Evolutionary conservation across 2,113 vertebrate genomes (phyloP), one percentile per base, ranked within the genome.

Genomic region (Cheirogaleus medius): DNA sequence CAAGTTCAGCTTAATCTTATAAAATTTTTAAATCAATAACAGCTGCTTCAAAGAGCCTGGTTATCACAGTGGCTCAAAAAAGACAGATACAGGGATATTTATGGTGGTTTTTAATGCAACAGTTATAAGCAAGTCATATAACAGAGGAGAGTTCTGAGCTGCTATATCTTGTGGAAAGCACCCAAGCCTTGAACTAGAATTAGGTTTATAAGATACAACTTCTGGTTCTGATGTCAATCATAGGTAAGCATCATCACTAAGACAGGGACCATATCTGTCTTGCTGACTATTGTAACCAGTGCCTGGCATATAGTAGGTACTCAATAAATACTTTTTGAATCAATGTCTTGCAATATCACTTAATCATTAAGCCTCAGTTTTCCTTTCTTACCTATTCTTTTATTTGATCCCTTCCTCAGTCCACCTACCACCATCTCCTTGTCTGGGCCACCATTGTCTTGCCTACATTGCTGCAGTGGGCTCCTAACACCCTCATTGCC

Each of bases 1-100:
- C 64, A 74, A 86, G 14, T 23, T 97, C 96, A 80, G 56, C 58
- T 96, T 93, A 86, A 90, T 91, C 82, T 94, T 96, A 91, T 42
- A 95, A 89, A 89, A 66, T 15, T 56, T 97, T 96, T 95, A 97
- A 97, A 97, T 98, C 97, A 91, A 54, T 97, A 95, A 64, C 78
- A 95, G 42, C 82, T 97, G 56, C 88, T 44, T 78, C 94, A 93
- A 97, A 98, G 29, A 64, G 94, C 5, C n/a, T 73, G 49, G 71
- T 25, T 29, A 34, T 71, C 34, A 64, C 52, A 47, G 25, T 83
- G 74, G 39, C 42, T 94, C 60, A 68, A 74, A 89, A 89, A 81
- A 82, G n/a, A 32, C 54, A 97, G 60, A 69, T 34, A 27, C 3
- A 84, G 88, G 39, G 47, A 27, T 80, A 58, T 32, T 76, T 82